Evolutionary conservation across 1,140 invertebrate species (phyloP), one percentile per base, ranked within the genome.

Genomic region (Limonius californicus): DNA sequence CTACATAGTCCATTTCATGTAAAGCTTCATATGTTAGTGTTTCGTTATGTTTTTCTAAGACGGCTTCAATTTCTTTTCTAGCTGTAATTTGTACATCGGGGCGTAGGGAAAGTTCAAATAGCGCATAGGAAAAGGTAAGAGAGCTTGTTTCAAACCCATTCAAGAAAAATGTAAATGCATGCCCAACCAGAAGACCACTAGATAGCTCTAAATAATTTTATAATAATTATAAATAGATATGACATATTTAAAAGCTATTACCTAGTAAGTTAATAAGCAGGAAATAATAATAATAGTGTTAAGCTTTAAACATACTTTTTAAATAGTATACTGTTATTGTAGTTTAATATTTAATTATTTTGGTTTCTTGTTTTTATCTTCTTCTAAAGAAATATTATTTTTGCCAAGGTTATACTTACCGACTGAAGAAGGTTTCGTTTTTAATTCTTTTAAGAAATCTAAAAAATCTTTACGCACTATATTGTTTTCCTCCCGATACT

Each of bases 21-120:
- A 86, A 59, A 15, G 77, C 75, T 11, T 85, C 82, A 63, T 83
- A 85, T 32, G 74, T 81, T 0, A 85, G 62, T 59, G 78, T 66
- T 1, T 78, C 77, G 14, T 78, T 66, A 59, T 82, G 71, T 57
- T 76, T 76, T 6, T 64, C 57, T 0, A 83, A 19, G 11, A 80
- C 77, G 1, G 67, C 39, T 12, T 75, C 68, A 0, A 83, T 76
- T 69, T 83, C 79, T 3, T 72, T 42, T n/a, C 80, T 68, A 9
- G 76, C 59, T 55, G 76, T 79, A 1, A 70, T 23, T 61, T 83
- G 81, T 0, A 80, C 67, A 11, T 79, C 74, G 0, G 70, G 73
- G 70, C 82, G 69, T 19, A 70, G 45, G 0, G 80, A 77, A 2
- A 83, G 56, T 57, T 79, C 70, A 65, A 82, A 83, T 1, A 81